Base-by-base conservation (phyloP, 2,888 invertebrate genomes). In the Linnaemya tessellans region DNA sequence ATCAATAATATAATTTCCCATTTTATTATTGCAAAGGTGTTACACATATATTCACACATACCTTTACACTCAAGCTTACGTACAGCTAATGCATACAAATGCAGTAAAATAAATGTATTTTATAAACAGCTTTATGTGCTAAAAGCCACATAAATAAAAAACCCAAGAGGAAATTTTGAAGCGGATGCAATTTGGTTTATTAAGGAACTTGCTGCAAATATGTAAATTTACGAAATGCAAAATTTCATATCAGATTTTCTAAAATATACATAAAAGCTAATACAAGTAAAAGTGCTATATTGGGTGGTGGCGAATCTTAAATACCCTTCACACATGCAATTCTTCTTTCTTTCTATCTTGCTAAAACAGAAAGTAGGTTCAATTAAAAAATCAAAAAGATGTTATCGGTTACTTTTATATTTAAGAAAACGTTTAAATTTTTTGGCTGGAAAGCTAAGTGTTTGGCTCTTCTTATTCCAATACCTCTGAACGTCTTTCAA, bases 1-100 rank as follows among this genome's bases (percentile, higher is more conserved):
- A 77, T 77, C 70, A 77, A 77, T 82, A 82, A 82, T 82, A 71
- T 58, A 82, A 77, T 82, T 82, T 82, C 71, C 82, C 22, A 41
- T 77, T 77, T 65, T 77, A 82, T 77, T 77, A 65, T 82, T 77
- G 74, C 35, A 58, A 64, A 77, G 62, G 62, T 82, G 62, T 70
- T 22, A 70, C 35, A 49, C 70, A 70, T 13, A 67, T 9, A 67
- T 35, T 41, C 18, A 65, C 43, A 65, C 10, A 75, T 54, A 51
- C 41, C 51, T 41, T 73, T 56, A 22, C 35, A 54, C 7, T 25
- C 43, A 25, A 15, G 7, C 56, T 43, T 25, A 58, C 25, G 43
- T 58, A 43, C 43, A 5, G 0, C 25, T 58, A 43, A 58, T 62
- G 46, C 35, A 68, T 74, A 51, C 3, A 62, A 49, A 83, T 75